phyloP scores from a whole-genome alignment of 2,888 invertebrate genomes.

The Hoplodrina ambigua region DNA sequence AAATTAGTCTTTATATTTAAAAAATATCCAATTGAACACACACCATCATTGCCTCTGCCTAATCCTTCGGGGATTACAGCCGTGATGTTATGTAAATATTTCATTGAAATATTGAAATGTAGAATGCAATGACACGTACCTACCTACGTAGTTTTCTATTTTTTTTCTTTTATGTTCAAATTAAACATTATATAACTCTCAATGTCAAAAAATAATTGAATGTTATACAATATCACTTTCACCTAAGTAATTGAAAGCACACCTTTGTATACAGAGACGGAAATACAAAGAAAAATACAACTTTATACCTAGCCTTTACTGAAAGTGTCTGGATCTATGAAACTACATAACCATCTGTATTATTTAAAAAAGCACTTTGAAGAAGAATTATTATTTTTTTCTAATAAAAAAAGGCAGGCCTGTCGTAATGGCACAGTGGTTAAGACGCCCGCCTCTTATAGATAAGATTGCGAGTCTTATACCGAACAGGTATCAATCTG shows the following conservation, averaged over 20 bases:
- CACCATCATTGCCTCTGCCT: no score
- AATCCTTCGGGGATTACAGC: no score
- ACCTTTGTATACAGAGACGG: background rate
- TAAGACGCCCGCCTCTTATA: no score
- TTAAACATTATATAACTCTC: background rate
- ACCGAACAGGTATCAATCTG: no score
- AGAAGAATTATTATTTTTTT: no score
- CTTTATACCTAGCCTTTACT: background rate
- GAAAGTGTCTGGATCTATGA: background rate
- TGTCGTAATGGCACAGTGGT: no score
- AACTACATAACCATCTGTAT: background rate
- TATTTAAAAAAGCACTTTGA: background rate
- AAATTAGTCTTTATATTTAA: no score
- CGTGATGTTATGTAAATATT: background rate
- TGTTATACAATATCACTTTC: constrained; percentile 14
- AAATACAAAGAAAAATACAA: background rate
- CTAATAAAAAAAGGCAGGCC: no score
- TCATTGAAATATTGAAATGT: background rate
- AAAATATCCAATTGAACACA: no score
- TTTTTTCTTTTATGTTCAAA: background rate
- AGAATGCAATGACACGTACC: constrained; percentile 3
- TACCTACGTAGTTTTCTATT: no score
- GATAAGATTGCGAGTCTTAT: no score
- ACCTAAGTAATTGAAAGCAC: constrained; percentile 15
- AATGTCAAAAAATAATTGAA: constrained; percentile 9